These are phyloP conservation scores for Nomada flava DNA, from an alignment of 2,888 invertebrate genomes.

Conservation along the genomic window DNA sequence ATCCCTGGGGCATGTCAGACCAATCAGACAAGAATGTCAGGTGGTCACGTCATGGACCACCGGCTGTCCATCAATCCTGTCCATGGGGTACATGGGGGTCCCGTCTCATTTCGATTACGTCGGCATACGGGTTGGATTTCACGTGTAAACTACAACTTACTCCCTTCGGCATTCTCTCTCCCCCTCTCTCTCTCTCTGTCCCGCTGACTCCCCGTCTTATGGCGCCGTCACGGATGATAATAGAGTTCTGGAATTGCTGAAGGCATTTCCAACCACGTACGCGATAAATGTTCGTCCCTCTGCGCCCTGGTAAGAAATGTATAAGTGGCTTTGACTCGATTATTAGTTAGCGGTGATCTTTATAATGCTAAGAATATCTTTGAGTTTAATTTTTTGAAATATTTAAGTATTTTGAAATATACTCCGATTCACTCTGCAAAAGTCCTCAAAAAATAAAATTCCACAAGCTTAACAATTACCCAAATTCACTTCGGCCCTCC, in stretches of 20 bases:
- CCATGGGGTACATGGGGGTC: conserved; percentile 70
- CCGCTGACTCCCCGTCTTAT: conserved; percentile 51
- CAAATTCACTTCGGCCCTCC: background rate
- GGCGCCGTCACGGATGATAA: conserved; percentile 58
- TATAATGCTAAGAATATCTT: too few relatives aligned
- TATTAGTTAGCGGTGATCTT: too few relatives aligned
- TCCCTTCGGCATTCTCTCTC: conserved; percentile 63
- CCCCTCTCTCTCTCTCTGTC: conserved; percentile 43
- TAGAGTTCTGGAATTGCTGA: conserved; percentile 39
- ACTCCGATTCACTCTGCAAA: too few relatives aligned
- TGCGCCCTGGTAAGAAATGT: background rate
- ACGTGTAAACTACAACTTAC: conserved; percentile 71
- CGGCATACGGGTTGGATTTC: conserved; percentile 69
- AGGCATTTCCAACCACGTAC: conserved; percentile 38
- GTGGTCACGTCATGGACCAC: conserved; percentile 79
- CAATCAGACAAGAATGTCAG: conserved; percentile 80
- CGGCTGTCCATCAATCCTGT: conserved; percentile 80
- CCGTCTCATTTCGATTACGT: conserved; percentile 77
- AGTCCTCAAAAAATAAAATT: too few relatives aligned
- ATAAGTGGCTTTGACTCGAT: background rate
- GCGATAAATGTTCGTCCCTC: background rate
- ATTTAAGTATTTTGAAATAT: too few relatives aligned
- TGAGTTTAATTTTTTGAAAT: too few relatives aligned
- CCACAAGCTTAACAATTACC: too few relatives aligned
- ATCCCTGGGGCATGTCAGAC: conserved; percentile 78